Evolutionary conservation across 2,113 vertebrate genomes (phyloP), one percentile per base, ranked within the genome.

Genomic region (Ranitomeya variabilis): DNA sequence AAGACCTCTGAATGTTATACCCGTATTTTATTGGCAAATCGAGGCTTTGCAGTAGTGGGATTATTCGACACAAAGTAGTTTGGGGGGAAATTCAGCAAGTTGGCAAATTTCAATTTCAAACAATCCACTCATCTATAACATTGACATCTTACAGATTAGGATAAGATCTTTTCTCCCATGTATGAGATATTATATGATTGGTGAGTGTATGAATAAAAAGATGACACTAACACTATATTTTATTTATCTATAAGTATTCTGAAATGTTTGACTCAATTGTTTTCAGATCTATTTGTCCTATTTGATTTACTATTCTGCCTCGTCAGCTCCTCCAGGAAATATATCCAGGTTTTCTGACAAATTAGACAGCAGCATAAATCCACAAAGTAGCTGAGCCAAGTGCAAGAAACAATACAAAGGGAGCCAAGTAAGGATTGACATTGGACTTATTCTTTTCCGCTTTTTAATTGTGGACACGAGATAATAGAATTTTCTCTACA

Each of bases 401-500:
- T 16, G 31, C 15, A 18, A 55, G 52, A 37, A 69, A 67, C 59
- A 80, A 37, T 79, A 54, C 37, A 37, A 60, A 71, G 21, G 21
- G 57, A 54, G 7, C 52, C 15, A 26, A 81, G 21, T 23, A 87
- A 80, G 82, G 54, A 82, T 71, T 87, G 86, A 51, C 78, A 73
- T 51, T 59, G 54, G 52, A 19, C 57, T 60, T 81, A 82, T 80
- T 57, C 67, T 66, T 31, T 57, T 81, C 26, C 55, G 13, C 19
- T 52, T 80, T 80, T 57, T 67, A 80, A 87, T 80, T 87, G 52
- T 86, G 67, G 52, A 79, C 31, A 52, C 37, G 52, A 54, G 74
- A 79, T 79, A 86, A 66, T 79, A 86, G 11, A 69, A 19, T 82
- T n/a, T 80, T 87, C 78, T 81, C 64, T 23, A 23, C 52, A 51